Evolutionary conservation across 2,797 vertebrate species (phyloP), one percentile per base, ranked within the genome.

Genomic region (Xenentodon cancila): DNA sequence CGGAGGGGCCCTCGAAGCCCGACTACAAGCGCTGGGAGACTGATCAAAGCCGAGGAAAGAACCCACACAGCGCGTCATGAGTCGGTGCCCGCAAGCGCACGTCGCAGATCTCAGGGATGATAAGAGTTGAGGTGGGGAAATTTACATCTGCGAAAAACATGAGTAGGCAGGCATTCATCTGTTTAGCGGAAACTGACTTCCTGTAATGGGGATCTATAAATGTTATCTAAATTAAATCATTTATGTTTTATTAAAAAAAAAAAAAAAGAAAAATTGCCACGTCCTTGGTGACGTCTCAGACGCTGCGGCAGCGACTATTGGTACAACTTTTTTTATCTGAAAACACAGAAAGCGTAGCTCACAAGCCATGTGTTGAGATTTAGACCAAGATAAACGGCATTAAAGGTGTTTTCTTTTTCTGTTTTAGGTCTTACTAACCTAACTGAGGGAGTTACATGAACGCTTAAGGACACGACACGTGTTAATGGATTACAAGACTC

Each of bases 71-170:
- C 49, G 21, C 71, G 58, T 79, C 30, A 54, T 18, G 48, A 61
- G 2, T 16, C 4, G 1, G 16, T 20, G 50, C 17, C 43, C 55
- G 45, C 76, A 59, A 50, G 25, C 7, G 30, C 75, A 50, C 55
- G 16, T 9, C 0, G 4, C 72, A 76, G 89, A 92, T 91, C 73
- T 59, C 9, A 17, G 7, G 19, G 53, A 67, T 69, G 86, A 90
- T 90, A 88, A 87, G 62, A 34, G 30, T 42, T 43, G 22, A 73
- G 77, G 80, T 67, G 81, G 88, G 92, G 88, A 82, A 89, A 89
- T 82, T 88, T 67, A 75, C 68, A 0, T 17, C 9, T n/a, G n/a
- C 57, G 9, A 59, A 72, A 66, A 59, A 63, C 21, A 59, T 19
- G 77, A 73, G 81, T 78, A 55, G 71, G 71, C 57, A 70, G 49